phyloP scores from a whole-genome alignment of 2,797 vertebrate species.

The Silurus aristotelis region DNA sequence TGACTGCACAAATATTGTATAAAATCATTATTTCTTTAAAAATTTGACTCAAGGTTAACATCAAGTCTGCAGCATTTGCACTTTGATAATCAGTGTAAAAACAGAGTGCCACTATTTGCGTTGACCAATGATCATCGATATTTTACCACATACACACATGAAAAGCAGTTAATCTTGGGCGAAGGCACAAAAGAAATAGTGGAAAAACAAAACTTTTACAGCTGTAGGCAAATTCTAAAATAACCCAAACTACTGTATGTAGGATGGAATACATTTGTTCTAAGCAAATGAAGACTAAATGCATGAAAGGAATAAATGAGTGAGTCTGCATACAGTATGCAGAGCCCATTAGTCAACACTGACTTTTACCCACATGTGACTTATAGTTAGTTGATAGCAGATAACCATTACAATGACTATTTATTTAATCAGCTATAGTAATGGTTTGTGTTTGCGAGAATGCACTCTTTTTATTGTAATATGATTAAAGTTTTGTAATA shows the following conservation, averaged over 20 bases:
- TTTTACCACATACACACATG: background rate
- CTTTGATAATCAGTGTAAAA: background rate
- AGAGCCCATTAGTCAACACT: background rate
- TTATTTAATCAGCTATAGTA: background rate
- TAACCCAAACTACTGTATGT: background rate
- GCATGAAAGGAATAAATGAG: background rate
- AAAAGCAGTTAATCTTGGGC: background rate
- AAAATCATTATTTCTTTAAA: background rate
- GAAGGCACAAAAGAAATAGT: background rate
- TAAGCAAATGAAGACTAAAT: background rate
- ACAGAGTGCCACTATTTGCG: background rate
- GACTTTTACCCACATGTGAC: background rate
- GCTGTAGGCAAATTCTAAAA: background rate
- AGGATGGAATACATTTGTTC: background rate
- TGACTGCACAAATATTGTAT: background rate
- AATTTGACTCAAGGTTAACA: background rate
- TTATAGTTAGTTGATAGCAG: background rate
- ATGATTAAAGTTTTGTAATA: too few species aligned
- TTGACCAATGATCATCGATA: background rate
- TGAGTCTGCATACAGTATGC: background rate
- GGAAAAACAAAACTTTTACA: background rate
- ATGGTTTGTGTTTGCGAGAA: background rate
- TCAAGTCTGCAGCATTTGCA: background rate
- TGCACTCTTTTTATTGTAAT: background rate
- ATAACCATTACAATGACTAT: conserved; percentile 7